Evolutionary conservation across 2,888 invertebrate species (phyloP), one percentile per base, ranked within the genome.

Genomic region (Drosophila formosana): DNA sequence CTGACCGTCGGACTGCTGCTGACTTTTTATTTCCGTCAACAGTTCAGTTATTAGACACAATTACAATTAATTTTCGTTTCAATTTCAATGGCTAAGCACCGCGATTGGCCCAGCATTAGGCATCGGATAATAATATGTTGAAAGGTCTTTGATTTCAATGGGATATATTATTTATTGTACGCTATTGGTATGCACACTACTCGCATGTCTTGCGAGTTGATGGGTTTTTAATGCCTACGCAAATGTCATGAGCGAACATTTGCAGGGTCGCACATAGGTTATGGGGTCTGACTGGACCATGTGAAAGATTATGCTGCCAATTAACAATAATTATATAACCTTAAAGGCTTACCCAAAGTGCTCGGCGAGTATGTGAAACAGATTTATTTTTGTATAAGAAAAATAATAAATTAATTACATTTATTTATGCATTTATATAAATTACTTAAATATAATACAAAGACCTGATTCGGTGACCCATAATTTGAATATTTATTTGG

Each of bases 231-330:
- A 79, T 76, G 73, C 77, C 62, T 39, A 60, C 52, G 47, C 65
- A 88, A 82, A 82, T 88, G 88, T 88, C 88, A 88, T 82, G 82
- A 82, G 55, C 82, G 86, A 68, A 61, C 82, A 70, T 62, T 50
- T 7, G 65, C 88, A 88, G 85, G 82, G 88, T 85, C 85, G 39
- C 55, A n/a, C 32, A 32, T 25, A 23, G 63, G 39, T 43, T 58
- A 45, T 55, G 52, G 51, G 56, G 56, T 37, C 37, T n/a, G n/a
- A 5, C 60, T 43, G 32, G 18, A 41, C 23, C 65, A 73, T 70
- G 71, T 70, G 60, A 70, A 75, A 47, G 65, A 71, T 64, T 52
- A 34, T 41, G 2, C 3, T 1, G 13, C 13, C 4, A 13, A 6
- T 34, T 28, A 3, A 11, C 34, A 9, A 37, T 32, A 41, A 60